A percentile compares a stretch with the other conserved stretches of the same genome.
These are phyloP conservation scores for Unio delphinus DNA, from an alignment of 2,888 invertebrate genomes.

Conservation along the genomic window DNA sequence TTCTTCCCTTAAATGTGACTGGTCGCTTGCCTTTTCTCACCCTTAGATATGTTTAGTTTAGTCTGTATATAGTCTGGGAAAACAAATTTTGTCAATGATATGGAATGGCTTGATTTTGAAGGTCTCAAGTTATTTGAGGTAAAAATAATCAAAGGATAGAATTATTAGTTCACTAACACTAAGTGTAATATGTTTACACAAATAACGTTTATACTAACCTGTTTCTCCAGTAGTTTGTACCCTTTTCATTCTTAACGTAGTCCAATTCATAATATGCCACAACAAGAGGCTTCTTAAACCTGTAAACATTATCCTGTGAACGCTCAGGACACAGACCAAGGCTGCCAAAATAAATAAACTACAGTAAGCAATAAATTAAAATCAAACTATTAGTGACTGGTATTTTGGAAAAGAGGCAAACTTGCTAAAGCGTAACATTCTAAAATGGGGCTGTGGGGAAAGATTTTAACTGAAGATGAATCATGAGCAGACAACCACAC, in stretches of 20 bases:
- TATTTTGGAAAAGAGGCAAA: no score
- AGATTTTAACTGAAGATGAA: no score
- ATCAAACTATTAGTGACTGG: not conserved
- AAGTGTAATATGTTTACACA: not conserved
- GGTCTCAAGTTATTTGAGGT: no score
- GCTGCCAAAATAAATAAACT: constrained; percentile 72
- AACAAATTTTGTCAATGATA: no score
- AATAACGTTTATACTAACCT: constrained; percentile 47
- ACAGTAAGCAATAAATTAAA: not conserved
- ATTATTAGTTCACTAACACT: not conserved
- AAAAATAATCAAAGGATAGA: not conserved
- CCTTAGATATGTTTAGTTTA: no score
- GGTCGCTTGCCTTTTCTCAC: no score
- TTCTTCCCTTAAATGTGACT: no score
- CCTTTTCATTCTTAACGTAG: constrained; percentile 96
- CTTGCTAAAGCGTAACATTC: no score
- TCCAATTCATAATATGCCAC: constrained; percentile 95
- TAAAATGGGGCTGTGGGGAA: no score
- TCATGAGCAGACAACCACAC: no score
- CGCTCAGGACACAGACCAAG: constrained; percentile 94
- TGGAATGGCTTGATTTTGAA: no score
- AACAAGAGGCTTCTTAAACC: constrained; percentile 91
- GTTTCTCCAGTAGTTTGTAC: constrained; percentile 91
- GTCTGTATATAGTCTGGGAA: no score
- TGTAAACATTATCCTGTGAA: constrained; percentile 85